These are phyloP conservation scores for Characodon lateralis DNA, from an alignment of 2,797 vertebrate genomes.

Conservation along the genomic window DNA sequence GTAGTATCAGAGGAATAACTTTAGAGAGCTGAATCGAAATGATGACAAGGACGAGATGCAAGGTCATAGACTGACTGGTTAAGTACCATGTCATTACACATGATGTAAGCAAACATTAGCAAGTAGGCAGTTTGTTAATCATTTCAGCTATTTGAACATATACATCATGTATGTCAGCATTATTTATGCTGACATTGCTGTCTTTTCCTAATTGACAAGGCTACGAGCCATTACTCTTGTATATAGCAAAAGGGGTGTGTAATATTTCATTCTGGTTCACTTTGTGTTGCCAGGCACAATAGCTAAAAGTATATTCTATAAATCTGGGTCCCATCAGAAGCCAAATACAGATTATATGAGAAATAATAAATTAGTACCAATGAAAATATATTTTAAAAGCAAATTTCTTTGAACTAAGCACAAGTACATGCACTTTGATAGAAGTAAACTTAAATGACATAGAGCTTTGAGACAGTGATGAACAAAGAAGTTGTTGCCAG, in stretches of 20 bases:
- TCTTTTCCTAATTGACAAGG: constrained; percentile 44
- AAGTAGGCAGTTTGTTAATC: constrained; percentile 44
- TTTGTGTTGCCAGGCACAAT: constrained; percentile 23
- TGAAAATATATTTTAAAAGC: not conserved
- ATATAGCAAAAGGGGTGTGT: constrained; percentile 26
- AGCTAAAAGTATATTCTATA: not conserved
- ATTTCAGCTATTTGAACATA: constrained; percentile 40
- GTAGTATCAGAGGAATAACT: constrained; percentile 63
- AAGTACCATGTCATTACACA: constrained; percentile 37
- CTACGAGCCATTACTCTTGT: constrained; percentile 38
- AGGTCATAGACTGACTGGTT: constrained; percentile 44
- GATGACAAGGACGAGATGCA: constrained; percentile 44
- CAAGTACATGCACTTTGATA: constrained; percentile 23
- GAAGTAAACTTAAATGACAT: constrained; percentile 35
- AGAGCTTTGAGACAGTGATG: constrained; percentile 38
- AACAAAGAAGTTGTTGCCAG: constrained; percentile 37
- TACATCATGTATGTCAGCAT: not conserved
- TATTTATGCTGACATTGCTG: constrained; percentile 47
- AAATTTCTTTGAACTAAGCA: constrained; percentile 18
- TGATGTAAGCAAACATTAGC: constrained; percentile 46
- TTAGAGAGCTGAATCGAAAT: constrained; percentile 50
- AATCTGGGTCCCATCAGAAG: no score
- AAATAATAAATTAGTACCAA: not conserved
- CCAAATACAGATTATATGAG: not conserved
- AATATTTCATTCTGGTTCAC: constrained; percentile 8